Percentiles rank a stretch among this genome's conserved stretches.
Evolutionary conservation across 2,797 vertebrate genomes (phyloP).

Genomic region (Sebastes kiyomatsui): DNA sequence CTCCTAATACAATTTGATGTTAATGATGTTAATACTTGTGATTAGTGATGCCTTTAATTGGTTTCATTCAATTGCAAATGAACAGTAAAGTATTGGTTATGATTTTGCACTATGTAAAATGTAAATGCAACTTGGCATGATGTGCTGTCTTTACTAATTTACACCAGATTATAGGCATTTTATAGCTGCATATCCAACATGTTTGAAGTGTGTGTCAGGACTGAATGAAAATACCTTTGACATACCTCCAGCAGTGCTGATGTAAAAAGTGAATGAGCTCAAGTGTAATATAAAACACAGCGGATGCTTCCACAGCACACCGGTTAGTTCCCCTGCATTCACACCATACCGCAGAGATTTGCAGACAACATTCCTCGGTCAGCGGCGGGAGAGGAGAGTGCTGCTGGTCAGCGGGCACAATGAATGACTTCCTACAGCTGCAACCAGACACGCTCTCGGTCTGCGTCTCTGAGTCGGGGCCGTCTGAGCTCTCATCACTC

Average conservation of each 20-base stretch:
- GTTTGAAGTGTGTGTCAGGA: conserved; percentile 31
- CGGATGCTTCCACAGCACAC: conserved; percentile 54
- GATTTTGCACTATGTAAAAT: conserved; percentile 18
- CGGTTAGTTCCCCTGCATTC: conserved; percentile 60
- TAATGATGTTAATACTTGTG: conserved; percentile 40
- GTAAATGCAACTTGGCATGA: conserved; percentile 18
- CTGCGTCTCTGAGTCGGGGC: conserved; percentile 34
- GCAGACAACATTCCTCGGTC: conserved; percentile 59
- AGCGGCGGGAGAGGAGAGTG: conserved; percentile 28
- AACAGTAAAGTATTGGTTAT: conserved; percentile 10
- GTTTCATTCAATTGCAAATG: conserved; percentile 50
- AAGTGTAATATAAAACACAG: conserved; percentile 48
- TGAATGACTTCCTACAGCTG: conserved; percentile 82
- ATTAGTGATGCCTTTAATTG: conserved; percentile 48
- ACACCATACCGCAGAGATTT: conserved; percentile 72
- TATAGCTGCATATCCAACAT: neutral
- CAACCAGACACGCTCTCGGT: conserved; percentile 53
- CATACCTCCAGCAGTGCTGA: conserved; percentile 48
- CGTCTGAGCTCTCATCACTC: conserved; percentile 62
- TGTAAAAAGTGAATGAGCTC: conserved; percentile 43
- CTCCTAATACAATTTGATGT: conserved; percentile 40
- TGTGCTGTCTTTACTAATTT: conserved; percentile 15
- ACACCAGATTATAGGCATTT: conserved; percentile 13
- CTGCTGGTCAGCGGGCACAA: conserved; percentile 66
- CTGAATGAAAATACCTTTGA: conserved; percentile 45